Evolutionary conservation across 2,888 invertebrate genomes (phyloP).

Genomic region (Mycogona germanica): DNA sequence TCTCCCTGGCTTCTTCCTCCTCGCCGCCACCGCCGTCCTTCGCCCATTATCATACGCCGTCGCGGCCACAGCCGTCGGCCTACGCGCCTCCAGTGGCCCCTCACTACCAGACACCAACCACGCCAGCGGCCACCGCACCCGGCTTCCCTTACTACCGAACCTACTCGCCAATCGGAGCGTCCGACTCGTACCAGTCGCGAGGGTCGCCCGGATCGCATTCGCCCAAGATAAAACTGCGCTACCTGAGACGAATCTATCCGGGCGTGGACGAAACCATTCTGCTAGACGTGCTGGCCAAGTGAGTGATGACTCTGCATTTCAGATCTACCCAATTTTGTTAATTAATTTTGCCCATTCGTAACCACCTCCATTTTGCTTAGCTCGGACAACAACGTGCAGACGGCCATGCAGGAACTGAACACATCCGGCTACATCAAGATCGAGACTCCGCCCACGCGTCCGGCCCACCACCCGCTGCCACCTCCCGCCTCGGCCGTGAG

Average conservation of each 20-base stretch:
- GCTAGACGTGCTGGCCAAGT: slow-evolving; percentile 26
- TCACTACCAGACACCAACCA: background rate
- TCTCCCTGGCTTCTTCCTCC: background rate
- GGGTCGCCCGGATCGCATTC: slow-evolving; percentile 22
- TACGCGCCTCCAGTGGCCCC: slow-evolving; percentile 3
- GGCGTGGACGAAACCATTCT: slow-evolving; percentile 26
- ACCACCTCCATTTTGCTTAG: too few species aligned
- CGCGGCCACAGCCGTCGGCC: background rate
- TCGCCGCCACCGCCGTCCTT: slow-evolving; percentile 2
- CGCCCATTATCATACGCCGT: slow-evolving; percentile 12
- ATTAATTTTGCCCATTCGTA: too few species aligned
- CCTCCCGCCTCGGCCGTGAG: background rate
- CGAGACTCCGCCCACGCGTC: slow-evolving; percentile 40
- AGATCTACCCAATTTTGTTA: too few species aligned
- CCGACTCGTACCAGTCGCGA: background rate
- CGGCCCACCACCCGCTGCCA: slow-evolving; percentile 12
- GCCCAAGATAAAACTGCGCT: slow-evolving; percentile 26
- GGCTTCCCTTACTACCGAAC: slow-evolving; percentile 1
- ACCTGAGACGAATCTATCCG: slow-evolving; percentile 26
- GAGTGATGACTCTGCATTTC: slow-evolving; percentile 9
- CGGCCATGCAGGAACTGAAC: slow-evolving; percentile 65
- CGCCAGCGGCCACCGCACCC: background rate
- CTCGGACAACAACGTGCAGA: slow-evolving; percentile 82
- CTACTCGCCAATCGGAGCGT: background rate
- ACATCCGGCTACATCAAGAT: slow-evolving; percentile 71